Evolutionary conservation across 2,888 invertebrate genomes (phyloP).

Genomic region (Eremobia ochroleuca): DNA sequence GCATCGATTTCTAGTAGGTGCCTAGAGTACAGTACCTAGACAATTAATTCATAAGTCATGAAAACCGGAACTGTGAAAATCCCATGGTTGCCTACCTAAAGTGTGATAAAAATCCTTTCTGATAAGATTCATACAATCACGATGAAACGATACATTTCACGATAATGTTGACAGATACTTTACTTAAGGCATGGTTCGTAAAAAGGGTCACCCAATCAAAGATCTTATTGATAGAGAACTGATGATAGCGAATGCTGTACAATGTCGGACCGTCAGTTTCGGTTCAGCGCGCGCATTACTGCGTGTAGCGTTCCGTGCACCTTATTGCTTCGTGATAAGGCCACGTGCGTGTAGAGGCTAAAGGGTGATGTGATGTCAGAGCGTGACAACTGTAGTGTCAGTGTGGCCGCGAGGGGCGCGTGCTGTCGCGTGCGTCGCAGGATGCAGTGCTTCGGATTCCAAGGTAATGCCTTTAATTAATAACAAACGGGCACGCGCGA

Average conservation of each 20-base stretch:
- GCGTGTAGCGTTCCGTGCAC: slow-evolving; percentile 66
- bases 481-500: slow-evolving; percentile 46
- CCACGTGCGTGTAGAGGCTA: slow-evolving; percentile 64
- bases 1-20: slow-evolving; percentile 5
- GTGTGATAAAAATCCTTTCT: slow-evolving; percentile 9
- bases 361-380: slow-evolving; percentile 85
- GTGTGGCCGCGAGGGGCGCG: slow-evolving; percentile 79
- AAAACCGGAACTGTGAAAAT: not conserved
- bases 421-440: slow-evolving; percentile 88
- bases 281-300: slow-evolving; percentile 77
- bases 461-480: slow-evolving; percentile 80
- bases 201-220: slow-evolving; percentile 40
- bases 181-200: slow-evolving; percentile 12
- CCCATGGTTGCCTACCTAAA: slow-evolving; percentile 1
- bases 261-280: slow-evolving; percentile 77
- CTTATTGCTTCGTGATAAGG: slow-evolving; percentile 72
- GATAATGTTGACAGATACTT: slow-evolving; percentile 49
- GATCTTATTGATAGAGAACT: slow-evolving; percentile 67
- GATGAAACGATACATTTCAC: slow-evolving; percentile 30
- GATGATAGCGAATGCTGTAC: slow-evolving; percentile 79
- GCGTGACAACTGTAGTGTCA: slow-evolving; percentile 84
- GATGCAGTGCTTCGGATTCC: slow-evolving; percentile 89
- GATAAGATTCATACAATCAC: slow-evolving; percentile 17
- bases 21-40: not conserved
- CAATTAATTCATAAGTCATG: not conserved